Base-by-base conservation (phyloP, 2,113 vertebrate species). In the Myiozetetes cayanensis region DNA sequence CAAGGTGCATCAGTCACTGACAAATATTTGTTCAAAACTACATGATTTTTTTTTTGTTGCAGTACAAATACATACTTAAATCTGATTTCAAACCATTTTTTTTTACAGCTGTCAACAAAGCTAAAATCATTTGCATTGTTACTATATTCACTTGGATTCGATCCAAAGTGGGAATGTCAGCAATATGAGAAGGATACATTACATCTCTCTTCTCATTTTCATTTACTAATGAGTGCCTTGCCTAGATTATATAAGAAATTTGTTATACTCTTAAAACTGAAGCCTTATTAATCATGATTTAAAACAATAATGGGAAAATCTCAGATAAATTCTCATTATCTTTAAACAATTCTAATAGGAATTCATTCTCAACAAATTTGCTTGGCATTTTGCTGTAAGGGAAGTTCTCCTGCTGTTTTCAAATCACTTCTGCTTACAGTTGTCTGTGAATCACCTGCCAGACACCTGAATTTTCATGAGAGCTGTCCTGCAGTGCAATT, bases 361-460 rank as follows among this genome's bases (percentile, higher is more conserved):
- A 39, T 85, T 77, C 66, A 73, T 94, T 73, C 39, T 73, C 55
- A 70, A 85, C 35, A 85, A 77, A 90, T 67, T 43, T 41, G 16
- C 83, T 90, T 70, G 35, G 87, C 39, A 85, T 80, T 68, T 49
- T 87, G 65, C 37, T 85, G 35, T 59, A 79, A 78, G 82, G 59
- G 43, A 91, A 77, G 63, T 74, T 70, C 49, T 15, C 89, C 82
- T 91, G 87, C 91, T 90, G 85, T 66, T 95, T 93, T 83, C 85
- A 94, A 91, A 96, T 91, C 74, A 67, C 68, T 91, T 87, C 62
- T 24, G 53, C 82, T 83, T 93, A 94, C 37, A 92, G 53, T 47
- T 96, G 53, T 47, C 67, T 91, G 67, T 49, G 46, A 91, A 96
- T 96, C 91, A 89, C 94, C 82, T 96, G 89, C 50, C 78, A 90